Base-by-base conservation (phyloP, 2,797 vertebrate genomes). In the Anolis apletophallus region DNA sequence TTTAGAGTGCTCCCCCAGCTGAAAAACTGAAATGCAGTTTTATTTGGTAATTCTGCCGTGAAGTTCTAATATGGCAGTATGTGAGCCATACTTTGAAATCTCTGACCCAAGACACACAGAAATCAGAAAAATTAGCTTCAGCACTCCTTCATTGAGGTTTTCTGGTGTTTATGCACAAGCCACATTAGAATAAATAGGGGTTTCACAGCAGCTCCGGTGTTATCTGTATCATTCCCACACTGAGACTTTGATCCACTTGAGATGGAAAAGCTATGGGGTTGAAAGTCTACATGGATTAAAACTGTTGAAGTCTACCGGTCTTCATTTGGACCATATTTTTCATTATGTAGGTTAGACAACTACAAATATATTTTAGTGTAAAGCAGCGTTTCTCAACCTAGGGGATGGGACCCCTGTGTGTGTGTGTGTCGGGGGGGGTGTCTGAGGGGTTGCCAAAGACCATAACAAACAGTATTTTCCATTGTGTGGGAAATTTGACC, bases 11-110 rank as follows among this genome's bases (percentile, higher is more conserved):
- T 0, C 29, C n/a, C 50, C 46, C 52, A 64, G 12, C 19, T 52
- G 72, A 46, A 86, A 87, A 85, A 72, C 10, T 73, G 90, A 5
- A 1, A 46, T 36, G 29, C 54, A 80, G 46, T 72, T 80, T 32
- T 50, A 6, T 1, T 26, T 57, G 84, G 81, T 59, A 40, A 3
- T 74, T 80, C n/a, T 23, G 4, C 40, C 32, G 52, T 72, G 32
- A 81, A 87, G 84, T 68, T 13, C 72, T 0, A 83, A 52, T 55
- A 80, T 36, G 64, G 77, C 55, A 17, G 34, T 19, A 76, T 76
- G 83, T 81, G 50, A 7, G 19, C 29, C 57, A 13, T 69, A 50
- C 52, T 82, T 82, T 71, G 64, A 40, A 64, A 54, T 12, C 52
- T 54, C 59, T 73, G 68, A 55, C 3, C n/a, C 17, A 14, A 80